These are phyloP conservation scores for Dicrurus megarhynchus DNA, from an alignment of 2,113 vertebrate species.

Conservation along the genomic window DNA sequence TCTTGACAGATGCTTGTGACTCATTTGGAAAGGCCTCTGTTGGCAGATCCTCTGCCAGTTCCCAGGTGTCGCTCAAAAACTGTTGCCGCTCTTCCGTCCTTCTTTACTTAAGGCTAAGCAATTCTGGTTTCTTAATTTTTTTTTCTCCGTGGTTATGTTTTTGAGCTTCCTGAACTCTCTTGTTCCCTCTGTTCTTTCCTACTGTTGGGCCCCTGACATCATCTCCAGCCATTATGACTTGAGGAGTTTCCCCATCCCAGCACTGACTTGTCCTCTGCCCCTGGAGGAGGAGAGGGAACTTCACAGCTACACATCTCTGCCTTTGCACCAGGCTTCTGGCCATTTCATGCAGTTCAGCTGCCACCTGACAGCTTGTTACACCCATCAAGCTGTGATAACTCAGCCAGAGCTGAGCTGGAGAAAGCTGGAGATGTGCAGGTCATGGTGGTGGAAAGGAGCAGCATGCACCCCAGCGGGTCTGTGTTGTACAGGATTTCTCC, in stretches of 20 bases:
- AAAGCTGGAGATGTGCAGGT: neutral
- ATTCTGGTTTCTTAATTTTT: neutral
- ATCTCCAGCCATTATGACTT: neutral
- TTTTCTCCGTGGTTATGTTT: neutral
- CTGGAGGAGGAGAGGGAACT: neutral
- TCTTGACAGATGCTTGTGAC: neutral
- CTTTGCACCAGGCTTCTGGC: neutral
- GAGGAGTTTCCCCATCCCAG: neutral
- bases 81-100: neutral
- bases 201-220: neutral
- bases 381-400: neutral
- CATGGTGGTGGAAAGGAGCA: neutral
- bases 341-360: neutral
- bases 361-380: neutral
- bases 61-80: neutral
- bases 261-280: neutral
- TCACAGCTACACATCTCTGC: neutral
- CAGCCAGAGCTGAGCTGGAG: neutral
- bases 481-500: neutral
- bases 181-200: neutral
- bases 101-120: neutral
- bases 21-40: neutral
- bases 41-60: neutral
- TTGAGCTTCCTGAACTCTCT: neutral
- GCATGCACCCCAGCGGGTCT: rapidly evolving